Percentiles rank a stretch among this genome's conserved stretches.
Evolutionary conservation across 2,113 vertebrate species (phyloP).

Genomic region (Pimephales promelas): DNA sequence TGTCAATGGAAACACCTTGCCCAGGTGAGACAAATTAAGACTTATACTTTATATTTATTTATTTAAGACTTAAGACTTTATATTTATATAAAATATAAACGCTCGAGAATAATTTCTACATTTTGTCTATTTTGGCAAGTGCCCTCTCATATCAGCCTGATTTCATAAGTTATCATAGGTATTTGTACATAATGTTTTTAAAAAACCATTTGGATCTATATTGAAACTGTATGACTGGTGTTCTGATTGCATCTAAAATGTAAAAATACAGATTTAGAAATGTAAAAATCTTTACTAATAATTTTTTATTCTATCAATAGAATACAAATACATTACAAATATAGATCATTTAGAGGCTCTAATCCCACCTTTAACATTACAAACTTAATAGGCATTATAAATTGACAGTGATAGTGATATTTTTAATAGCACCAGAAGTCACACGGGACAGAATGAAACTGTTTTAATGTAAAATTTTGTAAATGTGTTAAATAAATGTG

Average conservation of each 20-base stretch:
- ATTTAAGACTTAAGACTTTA: too few species aligned
- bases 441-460: not conserved
- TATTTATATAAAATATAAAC: too few species aligned
- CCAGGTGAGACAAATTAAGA: conserved; percentile 78
- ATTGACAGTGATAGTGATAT: not conserved
- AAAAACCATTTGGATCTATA: too few species aligned
- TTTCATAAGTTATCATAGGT: not conserved
- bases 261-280: not conserved
- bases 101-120: not conserved
- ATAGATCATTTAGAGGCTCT: not conserved
- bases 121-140: not conserved
- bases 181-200: not conserved
- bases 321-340: not conserved
- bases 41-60: too few species aligned
- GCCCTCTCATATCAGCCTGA: not conserved
- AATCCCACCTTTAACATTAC: not conserved
- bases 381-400: not conserved
- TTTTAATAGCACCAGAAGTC: not conserved
- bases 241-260: not conserved
- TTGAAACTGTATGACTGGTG: too few species aligned
- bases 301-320: not conserved
- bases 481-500: not conserved
- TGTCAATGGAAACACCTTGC: conserved; percentile 92
- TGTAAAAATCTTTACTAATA: not conserved
- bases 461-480: not conserved